Conservation (phyloP, 2,888 invertebrate species). For the Cataglyphis livida region DNA sequence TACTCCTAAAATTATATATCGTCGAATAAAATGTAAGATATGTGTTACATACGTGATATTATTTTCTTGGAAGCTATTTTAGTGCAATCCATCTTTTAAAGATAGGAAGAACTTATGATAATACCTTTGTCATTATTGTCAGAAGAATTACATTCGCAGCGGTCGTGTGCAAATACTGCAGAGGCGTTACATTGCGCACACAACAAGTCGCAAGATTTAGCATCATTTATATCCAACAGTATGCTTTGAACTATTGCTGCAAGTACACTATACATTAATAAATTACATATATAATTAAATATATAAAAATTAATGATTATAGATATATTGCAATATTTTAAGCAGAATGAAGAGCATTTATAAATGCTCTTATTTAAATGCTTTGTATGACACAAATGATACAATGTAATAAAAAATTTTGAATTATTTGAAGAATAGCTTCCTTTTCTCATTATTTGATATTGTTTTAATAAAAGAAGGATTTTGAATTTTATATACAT, state of each 20-base stretch:
- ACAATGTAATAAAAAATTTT: neutral
- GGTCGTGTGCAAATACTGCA: constrained; percentile 63
- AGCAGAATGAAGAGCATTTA: neutral
- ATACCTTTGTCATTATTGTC: constrained; percentile 70
- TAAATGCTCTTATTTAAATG: neutral
- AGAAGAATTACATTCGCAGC: constrained; percentile 71
- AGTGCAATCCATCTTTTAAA: neutral
- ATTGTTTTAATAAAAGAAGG: neutral
- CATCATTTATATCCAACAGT: constrained; percentile 56
- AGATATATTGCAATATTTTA: neutral
- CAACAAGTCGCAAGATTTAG: constrained; percentile 69
- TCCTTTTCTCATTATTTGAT: neutral
- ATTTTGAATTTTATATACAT: neutral
- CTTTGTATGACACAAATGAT: neutral
- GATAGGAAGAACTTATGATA: neutral
- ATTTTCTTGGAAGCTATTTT: neutral
- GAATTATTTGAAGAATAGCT: neutral
- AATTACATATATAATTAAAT: neutral
- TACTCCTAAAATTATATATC: constrained; percentile 2
- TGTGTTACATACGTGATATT: neutral
- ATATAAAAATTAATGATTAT: neutral
- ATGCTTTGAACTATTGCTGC: constrained; percentile 13
- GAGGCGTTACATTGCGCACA: constrained; percentile 70
- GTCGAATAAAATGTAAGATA: neutral
- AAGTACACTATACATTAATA: neutral